phyloP scores from a whole-genome alignment of 2,888 invertebrate genomes.

The Drosophila paramelanica region DNA sequence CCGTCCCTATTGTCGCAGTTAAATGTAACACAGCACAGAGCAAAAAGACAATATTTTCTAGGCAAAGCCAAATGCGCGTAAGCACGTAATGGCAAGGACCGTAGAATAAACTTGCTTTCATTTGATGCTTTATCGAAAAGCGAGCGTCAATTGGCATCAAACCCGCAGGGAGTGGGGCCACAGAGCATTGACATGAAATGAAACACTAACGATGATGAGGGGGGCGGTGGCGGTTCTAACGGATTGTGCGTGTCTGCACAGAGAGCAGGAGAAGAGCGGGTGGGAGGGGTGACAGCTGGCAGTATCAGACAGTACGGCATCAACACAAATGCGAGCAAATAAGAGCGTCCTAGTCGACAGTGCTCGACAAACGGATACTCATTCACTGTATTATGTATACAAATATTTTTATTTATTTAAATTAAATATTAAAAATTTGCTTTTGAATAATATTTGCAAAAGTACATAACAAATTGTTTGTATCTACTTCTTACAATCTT shows the following conservation, averaged over 20 bases:
- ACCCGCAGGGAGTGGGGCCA: slow-evolving; percentile 9
- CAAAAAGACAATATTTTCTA: slow-evolving; percentile 57
- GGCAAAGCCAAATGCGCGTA: slow-evolving; percentile 46
- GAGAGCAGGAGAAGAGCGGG: not conserved
- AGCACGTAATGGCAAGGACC: slow-evolving; percentile 43
- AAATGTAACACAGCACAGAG: slow-evolving; percentile 26
- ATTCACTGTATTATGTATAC: not conserved
- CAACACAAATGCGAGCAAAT: slow-evolving; percentile 6
- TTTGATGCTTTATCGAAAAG: slow-evolving; percentile 65
- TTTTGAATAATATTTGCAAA: no score
- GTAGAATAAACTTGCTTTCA: slow-evolving; percentile 56
- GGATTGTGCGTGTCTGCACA: slow-evolving; percentile 30
- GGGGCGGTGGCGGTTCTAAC: slow-evolving; percentile 7
- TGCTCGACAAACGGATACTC: not conserved
- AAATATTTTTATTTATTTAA: no score
- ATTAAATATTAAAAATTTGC: no score
- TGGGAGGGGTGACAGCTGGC: not conserved
- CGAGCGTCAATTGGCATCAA: slow-evolving; percentile 66
- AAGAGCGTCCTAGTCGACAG: not conserved
- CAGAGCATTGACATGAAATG: slow-evolving; percentile 63
- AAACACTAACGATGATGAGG: slow-evolving; percentile 57
- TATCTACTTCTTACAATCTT: no score
- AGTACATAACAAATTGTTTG: no score
- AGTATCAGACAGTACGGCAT: slow-evolving; percentile 16
- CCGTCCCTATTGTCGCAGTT: slow-evolving; percentile 38